phyloP scores from a whole-genome alignment of 2,113 vertebrate species.

The Zosterops japonicus region DNA sequence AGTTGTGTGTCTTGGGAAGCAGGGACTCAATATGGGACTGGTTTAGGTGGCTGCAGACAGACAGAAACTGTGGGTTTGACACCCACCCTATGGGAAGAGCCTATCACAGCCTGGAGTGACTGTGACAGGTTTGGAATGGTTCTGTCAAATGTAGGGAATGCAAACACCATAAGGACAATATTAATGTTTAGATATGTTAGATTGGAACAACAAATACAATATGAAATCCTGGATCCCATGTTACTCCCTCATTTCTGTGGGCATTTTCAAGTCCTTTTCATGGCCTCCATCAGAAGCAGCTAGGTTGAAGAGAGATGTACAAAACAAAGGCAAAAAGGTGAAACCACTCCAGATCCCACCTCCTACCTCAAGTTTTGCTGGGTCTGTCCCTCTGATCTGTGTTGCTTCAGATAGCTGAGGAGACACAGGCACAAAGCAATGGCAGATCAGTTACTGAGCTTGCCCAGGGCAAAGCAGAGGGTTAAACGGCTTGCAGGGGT shows the following conservation, averaged over 20 bases:
- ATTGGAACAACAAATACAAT: neutral
- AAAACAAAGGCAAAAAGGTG: neutral
- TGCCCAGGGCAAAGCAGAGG: neutral
- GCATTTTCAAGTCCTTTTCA: neutral
- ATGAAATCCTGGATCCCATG: neutral
- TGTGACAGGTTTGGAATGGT: neutral
- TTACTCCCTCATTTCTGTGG: neutral
- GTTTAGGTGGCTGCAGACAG: neutral
- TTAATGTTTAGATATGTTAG: neutral
- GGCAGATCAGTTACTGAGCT: neutral
- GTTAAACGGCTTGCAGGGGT: neutral
- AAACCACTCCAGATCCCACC: neutral
- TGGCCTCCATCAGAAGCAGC: neutral
- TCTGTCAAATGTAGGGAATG: neutral
- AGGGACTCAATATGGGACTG: neutral
- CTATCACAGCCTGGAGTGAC: neutral
- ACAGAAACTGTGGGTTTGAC: neutral
- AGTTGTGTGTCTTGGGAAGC: neutral
- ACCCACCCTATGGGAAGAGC: neutral
- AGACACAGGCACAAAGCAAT: neutral
- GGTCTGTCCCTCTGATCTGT: neutral
- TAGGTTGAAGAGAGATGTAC: neutral
- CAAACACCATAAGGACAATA: neutral
- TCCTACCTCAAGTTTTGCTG: neutral
- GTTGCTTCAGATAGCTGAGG: neutral